Base-by-base conservation (phyloP, 2,888 invertebrate genomes). In the Caenorhabditis sp. region DNA sequence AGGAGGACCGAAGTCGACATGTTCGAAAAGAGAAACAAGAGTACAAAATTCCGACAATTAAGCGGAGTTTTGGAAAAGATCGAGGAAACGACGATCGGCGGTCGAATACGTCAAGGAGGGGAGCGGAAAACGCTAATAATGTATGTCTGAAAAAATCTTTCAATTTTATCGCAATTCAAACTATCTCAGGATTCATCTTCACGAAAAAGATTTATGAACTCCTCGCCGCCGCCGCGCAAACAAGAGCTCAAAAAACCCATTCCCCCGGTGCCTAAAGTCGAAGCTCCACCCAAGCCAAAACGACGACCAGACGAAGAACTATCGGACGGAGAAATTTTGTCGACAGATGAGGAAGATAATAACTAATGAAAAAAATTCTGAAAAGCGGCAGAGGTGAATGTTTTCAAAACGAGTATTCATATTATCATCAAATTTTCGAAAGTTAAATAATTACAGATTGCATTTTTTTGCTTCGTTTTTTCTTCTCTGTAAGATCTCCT, bases 291-390 rank as follows among this genome's bases (percentile, higher is more conserved):
- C 12, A 84, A 85, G 60, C 73, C 72, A 12, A 69, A 82, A 61
- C 65, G 84, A 66, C 60, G 83, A 67, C 77, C 81, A 57, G 84
- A 84, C 49, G 83, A 82, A 55, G 86, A 86, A 49, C 62, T 86
- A 5, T 83, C 83, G 2, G 86, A 86, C 12, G 86, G 86, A 65
- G 86, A 86, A 62, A 87, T 86, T 59, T 61, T 86, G 43, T 82
- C 81, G 24, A 79, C 82, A 8, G 86, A 86, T 43, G 86, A 86
- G 36, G 77, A 77, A 49, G 66, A 64, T 49, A 67, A 63, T 60
- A 51, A 49, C n/a, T 27, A 24, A 24, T 1, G 4, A 14, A 24
- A 26, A 2, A 31, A 31, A n/a, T n/a, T 31, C 31, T 31, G 31
- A 31, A n/a, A n/a, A n/a, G n/a, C n/a, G n/a, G n/a, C n/a, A n/a